Evolutionary conservation across 2,797 vertebrate species (phyloP).

Genomic region (Poeciliopsis gracilis): DNA sequence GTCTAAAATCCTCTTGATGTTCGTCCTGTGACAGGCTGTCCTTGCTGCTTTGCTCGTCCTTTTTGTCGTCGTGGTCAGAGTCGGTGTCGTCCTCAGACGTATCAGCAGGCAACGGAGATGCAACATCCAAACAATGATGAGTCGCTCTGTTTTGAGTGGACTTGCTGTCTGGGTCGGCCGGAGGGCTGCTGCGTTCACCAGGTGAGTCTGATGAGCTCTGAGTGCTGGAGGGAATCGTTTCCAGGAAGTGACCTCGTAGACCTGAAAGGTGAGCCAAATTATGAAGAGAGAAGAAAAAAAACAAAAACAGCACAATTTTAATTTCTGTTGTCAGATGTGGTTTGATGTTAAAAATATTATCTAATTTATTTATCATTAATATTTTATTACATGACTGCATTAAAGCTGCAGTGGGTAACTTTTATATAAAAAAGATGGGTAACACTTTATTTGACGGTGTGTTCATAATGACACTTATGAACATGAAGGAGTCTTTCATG

Average conservation of each 20-base stretch:
- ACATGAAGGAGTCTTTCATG: too few species aligned
- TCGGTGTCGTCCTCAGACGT: slow-evolving; percentile 28
- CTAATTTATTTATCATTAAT: neutral
- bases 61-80: slow-evolving; percentile 47
- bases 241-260: slow-evolving; percentile 51
- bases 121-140: slow-evolving; percentile 22
- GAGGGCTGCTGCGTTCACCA: slow-evolving; percentile 23
- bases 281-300: neutral
- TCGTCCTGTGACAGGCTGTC: slow-evolving; percentile 31
- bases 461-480: too few species aligned
- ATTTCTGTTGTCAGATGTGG: neutral
- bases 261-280: slow-evolving; percentile 47
- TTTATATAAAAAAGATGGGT: too few species aligned
- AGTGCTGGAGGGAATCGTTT: slow-evolving; percentile 39
- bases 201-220: slow-evolving; percentile 29
- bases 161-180: slow-evolving; percentile 33
- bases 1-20: slow-evolving; percentile 14
- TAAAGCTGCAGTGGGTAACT: too few species aligned
- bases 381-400: neutral
- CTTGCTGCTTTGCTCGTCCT: neutral
- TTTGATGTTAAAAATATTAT: neutral
- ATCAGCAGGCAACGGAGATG: slow-evolving; percentile 28
- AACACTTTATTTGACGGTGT: too few species aligned
- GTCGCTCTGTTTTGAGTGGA: slow-evolving; percentile 29
- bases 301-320: neutral